Conservation (phyloP, 2,797 vertebrate species). For the Valencia hispanica region DNA sequence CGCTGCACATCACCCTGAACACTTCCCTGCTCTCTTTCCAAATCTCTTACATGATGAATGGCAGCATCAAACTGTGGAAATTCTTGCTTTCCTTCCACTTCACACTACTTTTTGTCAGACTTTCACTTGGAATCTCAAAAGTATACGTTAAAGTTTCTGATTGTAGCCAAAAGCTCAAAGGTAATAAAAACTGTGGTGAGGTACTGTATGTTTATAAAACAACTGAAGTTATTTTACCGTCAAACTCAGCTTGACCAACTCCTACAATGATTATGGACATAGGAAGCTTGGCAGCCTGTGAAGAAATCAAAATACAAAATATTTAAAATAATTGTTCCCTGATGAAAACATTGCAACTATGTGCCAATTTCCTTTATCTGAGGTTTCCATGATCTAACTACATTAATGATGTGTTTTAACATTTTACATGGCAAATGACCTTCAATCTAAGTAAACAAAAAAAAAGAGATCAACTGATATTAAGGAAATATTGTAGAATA, state of each 20-base stretch:
- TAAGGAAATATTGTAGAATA: too few species aligned
- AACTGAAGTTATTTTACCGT: slow-evolving; percentile 79
- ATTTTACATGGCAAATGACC: slow-evolving; percentile 21
- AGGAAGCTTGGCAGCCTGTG: slow-evolving; percentile 92
- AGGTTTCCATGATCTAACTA: slow-evolving; percentile 2
- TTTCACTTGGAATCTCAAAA: background rate
- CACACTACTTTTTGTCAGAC: background rate
- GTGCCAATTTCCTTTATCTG: background rate
- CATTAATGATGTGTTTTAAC: slow-evolving; percentile 2
- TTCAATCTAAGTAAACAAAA: background rate
- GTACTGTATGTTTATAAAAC: background rate
- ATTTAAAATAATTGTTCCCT: background rate
- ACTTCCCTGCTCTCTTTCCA: too few species aligned
- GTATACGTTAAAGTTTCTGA: background rate
- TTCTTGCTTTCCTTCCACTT: background rate
- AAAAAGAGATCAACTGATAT: background rate
- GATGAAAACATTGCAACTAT: background rate
- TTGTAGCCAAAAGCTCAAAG: background rate
- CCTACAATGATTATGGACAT: slow-evolving; percentile 98
- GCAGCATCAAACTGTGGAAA: background rate
- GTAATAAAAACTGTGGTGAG: background rate
- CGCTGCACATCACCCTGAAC: too few species aligned
- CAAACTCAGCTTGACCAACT: slow-evolving; percentile 95
- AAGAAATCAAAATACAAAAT: slow-evolving; percentile 33
- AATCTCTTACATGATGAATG: background rate